Percentiles rank a stretch among this genome's conserved stretches.
phyloP scores from a whole-genome alignment of 2,888 invertebrate genomes.

The Troides helena region DNA sequence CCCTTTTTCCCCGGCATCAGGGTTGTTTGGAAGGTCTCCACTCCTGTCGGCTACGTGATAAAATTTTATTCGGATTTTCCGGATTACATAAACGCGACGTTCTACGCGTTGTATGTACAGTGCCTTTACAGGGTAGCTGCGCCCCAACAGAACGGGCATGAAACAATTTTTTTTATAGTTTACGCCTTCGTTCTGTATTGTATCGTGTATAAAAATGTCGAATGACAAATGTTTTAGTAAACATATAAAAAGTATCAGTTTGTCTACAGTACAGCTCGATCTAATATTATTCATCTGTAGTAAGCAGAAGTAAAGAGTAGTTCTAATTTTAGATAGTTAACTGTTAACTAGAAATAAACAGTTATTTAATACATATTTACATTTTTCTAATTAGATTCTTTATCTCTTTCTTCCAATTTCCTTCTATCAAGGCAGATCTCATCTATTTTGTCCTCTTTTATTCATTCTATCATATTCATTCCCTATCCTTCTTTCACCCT shows the following conservation, averaged over 20 bases:
- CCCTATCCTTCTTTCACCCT: too few relatives aligned
- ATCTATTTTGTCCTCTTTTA: too few relatives aligned
- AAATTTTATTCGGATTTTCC: constrained; percentile 76
- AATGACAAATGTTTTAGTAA: not conserved
- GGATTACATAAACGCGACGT: constrained; percentile 72
- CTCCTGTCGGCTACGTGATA: constrained; percentile 72
- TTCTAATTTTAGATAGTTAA: too few relatives aligned
- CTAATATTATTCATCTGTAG: too few relatives aligned
- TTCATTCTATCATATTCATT: too few relatives aligned
- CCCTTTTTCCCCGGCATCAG: constrained; percentile 68
- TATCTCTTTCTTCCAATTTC: too few relatives aligned
- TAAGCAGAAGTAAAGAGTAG: too few relatives aligned
- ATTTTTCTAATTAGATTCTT: too few relatives aligned
- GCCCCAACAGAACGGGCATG: constrained; percentile 4
- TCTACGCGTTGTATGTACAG: constrained; percentile 46
- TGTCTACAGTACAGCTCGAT: too few relatives aligned
- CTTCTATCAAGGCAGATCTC: too few relatives aligned
- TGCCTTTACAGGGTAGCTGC: constrained; percentile 19
- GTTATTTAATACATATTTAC: too few relatives aligned
- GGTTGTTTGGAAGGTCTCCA: constrained; percentile 63
- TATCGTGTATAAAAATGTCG: not conserved
- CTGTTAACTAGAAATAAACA: too few relatives aligned
- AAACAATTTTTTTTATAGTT: not conserved
- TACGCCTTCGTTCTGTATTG: not conserved
- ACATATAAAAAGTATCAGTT: not conserved